Evolutionary conservation across 2,113 vertebrate genomes (phyloP).

Genomic region (Ammodytes dubius): DNA sequence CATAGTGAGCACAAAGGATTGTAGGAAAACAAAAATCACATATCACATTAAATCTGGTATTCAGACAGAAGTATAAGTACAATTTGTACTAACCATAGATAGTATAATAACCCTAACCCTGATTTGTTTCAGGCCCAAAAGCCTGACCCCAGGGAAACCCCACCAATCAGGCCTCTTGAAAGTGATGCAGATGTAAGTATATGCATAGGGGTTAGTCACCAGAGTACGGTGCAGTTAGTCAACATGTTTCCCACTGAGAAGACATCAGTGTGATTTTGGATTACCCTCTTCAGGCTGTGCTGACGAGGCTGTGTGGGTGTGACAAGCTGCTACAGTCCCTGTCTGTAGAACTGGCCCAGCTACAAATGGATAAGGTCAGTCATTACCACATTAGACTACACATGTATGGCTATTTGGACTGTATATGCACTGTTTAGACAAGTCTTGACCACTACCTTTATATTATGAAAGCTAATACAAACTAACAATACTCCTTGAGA

Average conservation of each 20-base stretch:
- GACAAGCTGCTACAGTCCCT: conserved; percentile 88
- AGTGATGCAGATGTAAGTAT: conserved; percentile 86
- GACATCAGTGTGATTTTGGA: not conserved
- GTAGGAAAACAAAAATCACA: too few species aligned
- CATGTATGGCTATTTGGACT: not conserved
- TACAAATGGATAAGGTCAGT: conserved; percentile 89
- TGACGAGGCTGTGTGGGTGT: conserved; percentile 91
- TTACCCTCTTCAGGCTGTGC: conserved; percentile 79
- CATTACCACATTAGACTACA: not conserved
- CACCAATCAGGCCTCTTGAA: conserved; percentile 78
- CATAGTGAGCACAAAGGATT: not conserved
- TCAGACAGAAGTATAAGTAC: not conserved
- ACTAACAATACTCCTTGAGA: not conserved
- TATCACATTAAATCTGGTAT: not conserved
- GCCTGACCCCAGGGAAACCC: conserved; percentile 70
- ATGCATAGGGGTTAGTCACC: not conserved
- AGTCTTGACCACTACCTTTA: not conserved
- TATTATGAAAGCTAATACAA: not conserved
- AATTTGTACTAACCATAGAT: too few species aligned
- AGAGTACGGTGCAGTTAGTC: not conserved
- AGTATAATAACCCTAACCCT: conserved; percentile 1
- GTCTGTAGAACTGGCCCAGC: conserved; percentile 85
- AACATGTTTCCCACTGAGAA: conserved; percentile 5
- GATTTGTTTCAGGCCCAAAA: conserved; percentile 73
- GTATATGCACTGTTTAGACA: too few species aligned